phyloP scores from a whole-genome alignment of 2,113 vertebrate genomes.

The Mobula hypostoma region DNA sequence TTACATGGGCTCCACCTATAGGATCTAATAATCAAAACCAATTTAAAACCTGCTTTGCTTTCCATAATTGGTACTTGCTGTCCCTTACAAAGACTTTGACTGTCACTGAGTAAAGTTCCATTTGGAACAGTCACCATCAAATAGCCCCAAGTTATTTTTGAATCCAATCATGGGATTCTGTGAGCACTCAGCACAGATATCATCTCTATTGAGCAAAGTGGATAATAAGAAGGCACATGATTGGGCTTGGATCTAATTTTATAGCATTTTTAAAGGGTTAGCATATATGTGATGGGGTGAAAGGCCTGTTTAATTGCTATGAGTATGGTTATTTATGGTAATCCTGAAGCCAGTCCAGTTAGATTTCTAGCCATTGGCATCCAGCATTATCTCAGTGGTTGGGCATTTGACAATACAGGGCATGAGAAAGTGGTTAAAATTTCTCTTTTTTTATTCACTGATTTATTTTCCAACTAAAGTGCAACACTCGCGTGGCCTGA shows the following conservation, averaged over 20 bases:
- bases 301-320: no score
- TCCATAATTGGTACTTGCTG: neutral
- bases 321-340: no score
- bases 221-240: neutral
- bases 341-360: no score
- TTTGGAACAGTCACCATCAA: neutral
- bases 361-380: no score
- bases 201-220: neutral
- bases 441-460: no score
- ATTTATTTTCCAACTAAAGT: no score
- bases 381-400: no score
- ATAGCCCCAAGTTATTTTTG: neutral
- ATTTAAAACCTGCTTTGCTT: neutral
- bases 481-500: neutral
- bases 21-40: neutral
- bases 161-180: neutral
- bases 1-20: neutral
- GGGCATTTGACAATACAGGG: no score
- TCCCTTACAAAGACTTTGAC: neutral
- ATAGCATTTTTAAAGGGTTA: no score
- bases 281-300: no score
- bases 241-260: no score
- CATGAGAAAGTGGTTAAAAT: no score
- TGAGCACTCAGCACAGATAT: neutral
- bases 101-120: neutral